Evolutionary conservation across 2,113 vertebrate genomes (phyloP).

Genomic region (Oreochromis tanganicae): DNA sequence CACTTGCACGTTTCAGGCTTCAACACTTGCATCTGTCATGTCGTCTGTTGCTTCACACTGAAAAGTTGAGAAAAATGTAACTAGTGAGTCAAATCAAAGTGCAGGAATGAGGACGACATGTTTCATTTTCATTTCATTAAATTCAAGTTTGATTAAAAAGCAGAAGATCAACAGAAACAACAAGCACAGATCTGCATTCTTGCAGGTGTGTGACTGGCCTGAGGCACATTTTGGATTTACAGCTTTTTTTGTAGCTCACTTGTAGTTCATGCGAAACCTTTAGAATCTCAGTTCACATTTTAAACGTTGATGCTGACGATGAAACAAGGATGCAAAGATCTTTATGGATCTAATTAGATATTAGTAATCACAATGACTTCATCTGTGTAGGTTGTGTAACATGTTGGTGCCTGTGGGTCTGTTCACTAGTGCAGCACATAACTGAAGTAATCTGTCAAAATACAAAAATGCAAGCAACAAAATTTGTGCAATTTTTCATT

Average conservation of each 20-base stretch:
- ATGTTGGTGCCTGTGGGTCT: neutral
- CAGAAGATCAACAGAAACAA: neutral
- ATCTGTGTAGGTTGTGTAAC: neutral
- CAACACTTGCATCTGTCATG: neutral
- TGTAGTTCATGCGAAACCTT: neutral
- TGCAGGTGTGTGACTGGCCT: neutral
- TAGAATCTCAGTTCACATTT: fast-evolving
- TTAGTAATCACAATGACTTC: neutral
- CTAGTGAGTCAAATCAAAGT: neutral
- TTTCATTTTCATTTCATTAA: neutral
- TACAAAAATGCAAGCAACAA: neutral
- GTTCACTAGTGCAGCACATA: neutral
- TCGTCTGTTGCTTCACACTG: neutral
- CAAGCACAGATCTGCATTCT: neutral
- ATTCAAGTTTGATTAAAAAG: neutral
- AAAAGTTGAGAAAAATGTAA: neutral
- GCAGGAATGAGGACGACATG: neutral
- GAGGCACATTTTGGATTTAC: fast-evolving
- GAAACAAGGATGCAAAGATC: neutral
- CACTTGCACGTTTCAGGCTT: neutral
- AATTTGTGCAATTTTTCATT: neutral
- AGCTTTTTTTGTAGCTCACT: neutral
- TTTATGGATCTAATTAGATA: neutral
- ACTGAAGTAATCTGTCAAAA: neutral
- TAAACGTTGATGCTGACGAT: neutral